Conservation (phyloP, 2,888 invertebrate species). For the Pristionchus mayeri region DNA sequence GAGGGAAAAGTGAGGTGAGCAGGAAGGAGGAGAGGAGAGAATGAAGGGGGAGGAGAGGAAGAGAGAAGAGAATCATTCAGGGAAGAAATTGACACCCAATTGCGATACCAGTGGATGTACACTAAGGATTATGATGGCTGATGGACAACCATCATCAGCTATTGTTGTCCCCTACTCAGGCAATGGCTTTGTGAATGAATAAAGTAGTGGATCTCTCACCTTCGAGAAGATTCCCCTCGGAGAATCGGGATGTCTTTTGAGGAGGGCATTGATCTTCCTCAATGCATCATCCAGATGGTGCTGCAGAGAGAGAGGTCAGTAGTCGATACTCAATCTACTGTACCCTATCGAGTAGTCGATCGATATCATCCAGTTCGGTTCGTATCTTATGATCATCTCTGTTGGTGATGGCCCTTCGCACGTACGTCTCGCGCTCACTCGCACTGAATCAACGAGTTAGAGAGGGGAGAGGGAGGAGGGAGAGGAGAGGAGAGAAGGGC, state of each 20-base stretch:
- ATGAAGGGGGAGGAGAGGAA: too few relatives aligned
- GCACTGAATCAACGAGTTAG: not conserved
- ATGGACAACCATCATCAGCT: too few relatives aligned
- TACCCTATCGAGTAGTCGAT: slow-evolving; percentile 49
- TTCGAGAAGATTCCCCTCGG: slow-evolving; percentile 48
- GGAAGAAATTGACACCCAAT: not conserved
- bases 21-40: not conserved
- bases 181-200: not conserved
- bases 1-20: not conserved
- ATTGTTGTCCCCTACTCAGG: too few relatives aligned
- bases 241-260: slow-evolving; percentile 44
- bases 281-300: slow-evolving; percentile 24
- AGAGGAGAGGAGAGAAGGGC: too few relatives aligned
- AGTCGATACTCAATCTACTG: not conserved
- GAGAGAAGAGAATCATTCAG: not conserved
- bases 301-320: slow-evolving; percentile 6
- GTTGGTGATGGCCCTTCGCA: slow-evolving; percentile 43
- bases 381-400: slow-evolving; percentile 48
- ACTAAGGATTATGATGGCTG: not conserved
- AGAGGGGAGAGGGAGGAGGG: too few relatives aligned
- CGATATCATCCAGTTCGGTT: slow-evolving; percentile 32
- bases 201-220: slow-evolving; percentile 2
- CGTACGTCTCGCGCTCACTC: slow-evolving; percentile 46
- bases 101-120: slow-evolving; percentile 8
- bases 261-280: not conserved